These are phyloP conservation scores for Agrilus biguttatus DNA, from an alignment of 2,888 invertebrate genomes.

Conservation along the genomic window DNA sequence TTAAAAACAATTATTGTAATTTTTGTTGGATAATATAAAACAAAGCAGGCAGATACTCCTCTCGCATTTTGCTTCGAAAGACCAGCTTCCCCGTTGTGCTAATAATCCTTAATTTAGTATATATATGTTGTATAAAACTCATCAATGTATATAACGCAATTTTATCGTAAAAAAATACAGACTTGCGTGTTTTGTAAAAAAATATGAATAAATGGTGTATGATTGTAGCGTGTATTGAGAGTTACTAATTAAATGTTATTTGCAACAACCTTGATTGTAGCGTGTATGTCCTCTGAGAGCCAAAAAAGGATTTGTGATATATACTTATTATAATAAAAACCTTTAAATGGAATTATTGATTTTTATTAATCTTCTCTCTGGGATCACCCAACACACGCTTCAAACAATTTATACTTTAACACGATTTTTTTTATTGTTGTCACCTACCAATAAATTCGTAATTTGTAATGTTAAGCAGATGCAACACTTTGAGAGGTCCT, in stretches of 20 bases:
- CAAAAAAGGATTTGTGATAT: constrained; percentile 61
- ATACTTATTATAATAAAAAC: constrained; percentile 46
- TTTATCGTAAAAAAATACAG: constrained; percentile 28
- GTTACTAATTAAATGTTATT: constrained; percentile 26
- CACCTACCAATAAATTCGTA: too few species aligned
- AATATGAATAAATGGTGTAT: constrained; percentile 7
- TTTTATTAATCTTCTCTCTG: constrained; percentile 14
- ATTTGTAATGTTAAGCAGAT: too few species aligned
- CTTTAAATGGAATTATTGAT: constrained; percentile 18
- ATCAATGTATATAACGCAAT: constrained; percentile 27
- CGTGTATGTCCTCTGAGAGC: constrained; percentile 50
- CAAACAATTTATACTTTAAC: too few species aligned
- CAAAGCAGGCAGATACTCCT: too few species aligned
- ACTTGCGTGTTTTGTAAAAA: constrained; percentile 28
- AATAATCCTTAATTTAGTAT: constrained; percentile 20
- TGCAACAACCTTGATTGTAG: constrained; percentile 37
- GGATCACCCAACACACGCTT: not conserved
- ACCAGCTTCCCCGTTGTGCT: constrained; percentile 13
- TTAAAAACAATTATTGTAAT: too few species aligned
- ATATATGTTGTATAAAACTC: constrained; percentile 23
- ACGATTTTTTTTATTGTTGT: too few species aligned
- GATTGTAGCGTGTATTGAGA: constrained; percentile 15
- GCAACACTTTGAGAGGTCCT: too few species aligned
- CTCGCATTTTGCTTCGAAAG: constrained; percentile 6
- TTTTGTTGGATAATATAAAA: too few species aligned